phyloP scores from a whole-genome alignment of 1,140 invertebrate species.

The Trypoxylus dichotomus region DNA sequence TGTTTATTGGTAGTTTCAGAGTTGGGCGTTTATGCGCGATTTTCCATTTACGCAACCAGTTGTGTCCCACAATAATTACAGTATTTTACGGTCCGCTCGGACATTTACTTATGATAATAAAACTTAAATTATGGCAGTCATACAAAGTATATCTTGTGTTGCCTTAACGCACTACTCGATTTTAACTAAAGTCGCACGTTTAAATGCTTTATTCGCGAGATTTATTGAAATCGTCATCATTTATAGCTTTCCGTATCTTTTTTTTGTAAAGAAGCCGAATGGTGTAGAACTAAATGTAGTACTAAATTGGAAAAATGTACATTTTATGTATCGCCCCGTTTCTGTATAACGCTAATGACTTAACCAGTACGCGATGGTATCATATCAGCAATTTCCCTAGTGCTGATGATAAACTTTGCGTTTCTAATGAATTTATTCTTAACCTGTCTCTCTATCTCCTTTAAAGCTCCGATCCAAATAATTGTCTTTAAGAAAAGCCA shows the following conservation, averaged over 20 bases:
- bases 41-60: slow-evolving; percentile 15
- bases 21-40: neutral
- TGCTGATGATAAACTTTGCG: too few relatives aligned
- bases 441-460: too few relatives aligned
- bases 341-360: too few relatives aligned
- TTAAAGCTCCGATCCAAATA: too few relatives aligned
- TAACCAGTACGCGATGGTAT: too few relatives aligned
- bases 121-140: slow-evolving; percentile 15
- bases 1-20: slow-evolving; percentile 11
- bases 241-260: neutral
- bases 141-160: slow-evolving; percentile 19
- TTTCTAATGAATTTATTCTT: too few relatives aligned
- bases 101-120: slow-evolving; percentile 21
- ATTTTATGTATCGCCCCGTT: too few relatives aligned
- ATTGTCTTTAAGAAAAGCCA: too few relatives aligned
- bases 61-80: slow-evolving; percentile 9
- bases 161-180: neutral
- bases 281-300: neutral
- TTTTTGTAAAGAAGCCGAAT: neutral
- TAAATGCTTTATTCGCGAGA: neutral
- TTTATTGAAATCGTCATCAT: neutral
- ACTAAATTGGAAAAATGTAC: neutral
- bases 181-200: neutral
- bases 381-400: too few relatives aligned
- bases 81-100: neutral